Conservation (phyloP, 2,888 invertebrate genomes). For the Polia nebulosa region DNA sequence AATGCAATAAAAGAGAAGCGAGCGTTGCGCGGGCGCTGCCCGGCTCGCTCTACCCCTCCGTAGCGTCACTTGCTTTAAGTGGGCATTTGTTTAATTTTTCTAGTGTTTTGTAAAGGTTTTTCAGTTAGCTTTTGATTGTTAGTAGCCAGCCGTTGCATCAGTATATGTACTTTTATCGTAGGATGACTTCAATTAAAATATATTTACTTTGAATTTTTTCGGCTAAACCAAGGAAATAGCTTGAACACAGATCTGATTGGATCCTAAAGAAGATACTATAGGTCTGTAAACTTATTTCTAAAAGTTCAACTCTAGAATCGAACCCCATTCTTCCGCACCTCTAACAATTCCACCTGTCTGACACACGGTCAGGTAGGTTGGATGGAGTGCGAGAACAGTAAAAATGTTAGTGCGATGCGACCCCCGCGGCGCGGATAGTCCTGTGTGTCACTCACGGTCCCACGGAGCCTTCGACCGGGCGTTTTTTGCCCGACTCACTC, state of each 20-base stretch:
- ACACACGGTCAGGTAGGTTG: conserved; percentile 75
- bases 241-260: background rate
- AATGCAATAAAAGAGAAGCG: conserved; percentile 83
- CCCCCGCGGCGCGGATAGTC: conserved; percentile 81
- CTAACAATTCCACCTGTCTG: conserved; percentile 58
- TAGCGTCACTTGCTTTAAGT: conserved; percentile 64
- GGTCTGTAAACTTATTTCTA: no score
- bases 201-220: background rate
- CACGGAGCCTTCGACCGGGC: conserved; percentile 72
- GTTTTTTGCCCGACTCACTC: conserved; percentile 70
- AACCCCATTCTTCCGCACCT: conserved; percentile 59
- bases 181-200: background rate
- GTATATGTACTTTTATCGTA: background rate
- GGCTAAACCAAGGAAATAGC: background rate
- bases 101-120: conserved; percentile 20
- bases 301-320: conserved; percentile 64
- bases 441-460: conserved; percentile 87
- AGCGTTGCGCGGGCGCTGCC: conserved; percentile 73
- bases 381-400: conserved; percentile 81
- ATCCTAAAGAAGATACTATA: background rate
- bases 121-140: background rate
- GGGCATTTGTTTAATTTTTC: conserved; percentile 38
- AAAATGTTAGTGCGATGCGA: conserved; percentile 77
- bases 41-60: conserved; percentile 54
- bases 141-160: background rate